Conservation (phyloP, 2,797 vertebrate genomes). For the Gadopsis bispinosus region DNA sequence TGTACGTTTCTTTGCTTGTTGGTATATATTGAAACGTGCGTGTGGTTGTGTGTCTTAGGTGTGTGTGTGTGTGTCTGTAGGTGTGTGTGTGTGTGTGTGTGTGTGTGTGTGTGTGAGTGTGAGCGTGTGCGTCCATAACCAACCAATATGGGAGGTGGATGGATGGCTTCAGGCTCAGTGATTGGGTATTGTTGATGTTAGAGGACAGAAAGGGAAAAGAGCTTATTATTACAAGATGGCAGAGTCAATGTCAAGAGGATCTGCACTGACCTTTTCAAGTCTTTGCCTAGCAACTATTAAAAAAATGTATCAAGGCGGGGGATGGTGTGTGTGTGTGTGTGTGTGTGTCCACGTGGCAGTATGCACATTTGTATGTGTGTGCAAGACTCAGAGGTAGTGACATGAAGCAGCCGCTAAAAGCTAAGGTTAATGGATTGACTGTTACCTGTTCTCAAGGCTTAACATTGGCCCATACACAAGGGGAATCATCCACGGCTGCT, state of each 20-base stretch:
- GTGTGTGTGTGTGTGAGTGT: neutral
- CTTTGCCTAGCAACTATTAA: conserved; percentile 91
- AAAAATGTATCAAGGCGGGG: conserved; percentile 88
- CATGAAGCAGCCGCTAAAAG: conserved; percentile 89
- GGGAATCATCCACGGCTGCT: conserved; percentile 80
- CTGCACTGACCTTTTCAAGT: conserved; percentile 92
- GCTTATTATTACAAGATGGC: conserved; percentile 91
- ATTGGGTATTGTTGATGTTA: conserved; percentile 81
- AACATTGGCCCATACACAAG: conserved; percentile 88
- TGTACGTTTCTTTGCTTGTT: conserved; percentile 19
- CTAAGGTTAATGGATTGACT: conserved; percentile 99
- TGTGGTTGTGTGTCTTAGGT: neutral
- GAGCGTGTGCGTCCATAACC: conserved; percentile 12
- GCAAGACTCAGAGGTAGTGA: conserved; percentile 85
- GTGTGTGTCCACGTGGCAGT: conserved; percentile 41
- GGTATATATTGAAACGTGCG: conserved; percentile 15
- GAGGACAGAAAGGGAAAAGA: conserved; percentile 82
- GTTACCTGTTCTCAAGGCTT: conserved; percentile 93
- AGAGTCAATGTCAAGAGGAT: conserved; percentile 91
- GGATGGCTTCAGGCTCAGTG: conserved; percentile 74
- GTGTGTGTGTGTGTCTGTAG: conserved; percentile 2
- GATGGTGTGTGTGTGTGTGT: conserved; percentile 41
- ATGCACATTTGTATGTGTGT: conserved; percentile 70
- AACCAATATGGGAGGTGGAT: conserved; percentile 64
- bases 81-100: neutral